A percentile compares a stretch with the other conserved stretches of the same genome.
Evolutionary conservation across 2,888 invertebrate genomes (phyloP).

Genomic region (Athripsodes cinereus): DNA sequence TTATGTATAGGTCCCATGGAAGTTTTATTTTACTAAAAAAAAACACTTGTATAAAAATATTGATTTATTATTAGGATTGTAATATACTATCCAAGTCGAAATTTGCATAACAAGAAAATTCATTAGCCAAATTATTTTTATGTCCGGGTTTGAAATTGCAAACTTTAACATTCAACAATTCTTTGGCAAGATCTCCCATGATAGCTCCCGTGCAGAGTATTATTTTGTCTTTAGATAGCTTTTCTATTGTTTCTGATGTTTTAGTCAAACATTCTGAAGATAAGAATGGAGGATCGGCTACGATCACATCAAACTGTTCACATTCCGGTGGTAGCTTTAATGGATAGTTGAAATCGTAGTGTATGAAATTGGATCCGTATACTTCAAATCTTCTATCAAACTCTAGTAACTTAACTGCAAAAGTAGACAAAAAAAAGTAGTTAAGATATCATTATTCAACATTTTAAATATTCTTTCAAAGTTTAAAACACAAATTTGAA

Average conservation of each 20-base stretch:
- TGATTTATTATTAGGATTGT: conserved; percentile 2
- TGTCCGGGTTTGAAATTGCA: conserved; percentile 75
- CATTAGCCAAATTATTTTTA: conserved; percentile 85
- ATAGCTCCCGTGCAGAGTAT: conserved; percentile 84
- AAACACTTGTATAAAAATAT: neutral
- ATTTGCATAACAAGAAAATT: conserved; percentile 87
- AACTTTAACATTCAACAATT: conserved; percentile 57
- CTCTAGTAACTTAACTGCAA: conserved; percentile 72
- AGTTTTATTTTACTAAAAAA: too few relatives aligned
- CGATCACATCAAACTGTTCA: conserved; percentile 69
- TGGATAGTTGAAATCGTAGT: conserved; percentile 84
- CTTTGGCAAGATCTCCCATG: conserved; percentile 65
- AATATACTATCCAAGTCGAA: conserved; percentile 60
- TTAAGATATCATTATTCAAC: too few relatives aligned
- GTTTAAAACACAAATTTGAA: too few relatives aligned
- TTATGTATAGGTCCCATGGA: too few relatives aligned
- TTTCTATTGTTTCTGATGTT: conserved; percentile 69
- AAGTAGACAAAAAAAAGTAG: too few relatives aligned
- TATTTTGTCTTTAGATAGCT: conserved; percentile 67
- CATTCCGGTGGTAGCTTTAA: conserved; percentile 59
- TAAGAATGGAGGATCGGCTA: conserved; percentile 94
- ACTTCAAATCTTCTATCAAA: conserved; percentile 78
- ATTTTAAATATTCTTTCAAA: too few relatives aligned
- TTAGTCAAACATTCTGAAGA: conserved; percentile 88
- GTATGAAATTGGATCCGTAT: conserved; percentile 71